Conservation (phyloP, 2,797 vertebrate species). For the Anabas testudineus region DNA sequence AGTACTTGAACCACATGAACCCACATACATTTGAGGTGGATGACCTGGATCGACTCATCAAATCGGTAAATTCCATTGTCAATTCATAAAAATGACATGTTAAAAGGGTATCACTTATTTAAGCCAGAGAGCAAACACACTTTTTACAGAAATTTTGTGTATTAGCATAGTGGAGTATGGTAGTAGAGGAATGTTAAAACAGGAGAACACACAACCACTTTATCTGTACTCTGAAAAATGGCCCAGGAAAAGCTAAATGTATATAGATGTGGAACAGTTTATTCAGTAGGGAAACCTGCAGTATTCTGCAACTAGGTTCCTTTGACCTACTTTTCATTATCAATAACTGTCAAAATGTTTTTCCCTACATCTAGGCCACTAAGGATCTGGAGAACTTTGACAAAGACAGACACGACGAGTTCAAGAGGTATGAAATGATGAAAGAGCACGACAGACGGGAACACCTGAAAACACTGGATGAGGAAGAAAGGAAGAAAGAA, state of each 20-base stretch:
- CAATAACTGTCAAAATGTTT: neutral
- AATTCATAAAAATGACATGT: neutral
- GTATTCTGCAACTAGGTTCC: no score
- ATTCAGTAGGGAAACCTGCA: neutral
- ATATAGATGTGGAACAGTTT: neutral
- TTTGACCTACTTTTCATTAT: neutral
- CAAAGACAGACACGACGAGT: conserved; percentile 95
- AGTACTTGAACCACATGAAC: conserved; percentile 97
- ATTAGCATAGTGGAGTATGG: neutral
- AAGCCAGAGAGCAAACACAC: neutral
- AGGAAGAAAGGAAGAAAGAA: conserved; percentile 90
- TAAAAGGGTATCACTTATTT: neutral
- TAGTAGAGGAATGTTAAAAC: neutral
- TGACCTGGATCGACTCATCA: conserved; percentile 96
- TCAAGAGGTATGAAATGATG: conserved; percentile 98
- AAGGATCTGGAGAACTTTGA: conserved; percentile 96
- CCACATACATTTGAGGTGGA: conserved; percentile 96
- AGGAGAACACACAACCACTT: neutral
- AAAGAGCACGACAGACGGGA: conserved; percentile 96
- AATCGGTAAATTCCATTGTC: conserved; percentile 86
- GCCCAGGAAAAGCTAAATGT: neutral
- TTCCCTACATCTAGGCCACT: conserved; percentile 86
- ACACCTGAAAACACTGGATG: conserved; percentile 93
- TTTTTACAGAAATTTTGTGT: neutral
- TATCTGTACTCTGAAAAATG: neutral